Conservation (phyloP, 2,888 invertebrate species). For the Trimorus sp. region DNA sequence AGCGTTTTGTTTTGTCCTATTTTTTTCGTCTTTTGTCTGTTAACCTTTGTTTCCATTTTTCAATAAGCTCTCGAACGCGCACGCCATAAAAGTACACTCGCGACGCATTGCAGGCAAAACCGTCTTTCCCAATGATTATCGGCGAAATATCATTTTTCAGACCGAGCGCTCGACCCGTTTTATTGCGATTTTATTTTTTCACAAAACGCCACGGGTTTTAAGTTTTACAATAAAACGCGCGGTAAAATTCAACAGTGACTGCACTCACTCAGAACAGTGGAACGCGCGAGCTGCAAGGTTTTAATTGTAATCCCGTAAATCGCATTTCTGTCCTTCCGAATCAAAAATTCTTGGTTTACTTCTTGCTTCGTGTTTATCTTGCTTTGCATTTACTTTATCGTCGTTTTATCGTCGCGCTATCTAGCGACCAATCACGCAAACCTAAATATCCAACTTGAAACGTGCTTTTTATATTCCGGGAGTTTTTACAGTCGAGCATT, state of each 20-base stretch:
- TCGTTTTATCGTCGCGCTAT: no score
- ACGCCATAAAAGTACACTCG: conserved; percentile 4
- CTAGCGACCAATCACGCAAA: no score
- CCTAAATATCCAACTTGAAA: no score
- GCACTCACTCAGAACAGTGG: no score
- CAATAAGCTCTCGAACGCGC: conserved; percentile 21
- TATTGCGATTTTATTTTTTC: neutral
- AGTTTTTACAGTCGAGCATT: no score
- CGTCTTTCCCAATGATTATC: neutral
- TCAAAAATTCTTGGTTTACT: no score
- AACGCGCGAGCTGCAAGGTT: no score
- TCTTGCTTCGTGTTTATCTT: no score
- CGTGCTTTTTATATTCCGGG: no score
- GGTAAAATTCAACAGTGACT: neutral
- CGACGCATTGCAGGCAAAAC: neutral
- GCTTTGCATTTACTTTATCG: no score
- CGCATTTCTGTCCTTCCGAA: no score
- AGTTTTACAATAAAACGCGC: conserved; percentile 16
- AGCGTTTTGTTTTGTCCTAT: conserved; percentile 28
- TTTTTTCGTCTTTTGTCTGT: conserved; percentile 19
- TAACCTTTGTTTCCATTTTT: conserved; percentile 29
- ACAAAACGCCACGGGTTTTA: conserved; percentile 12
- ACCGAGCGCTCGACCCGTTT: neutral
- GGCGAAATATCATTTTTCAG: neutral
- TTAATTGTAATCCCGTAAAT: no score